Evolutionary conservation across 1,140 invertebrate genomes (phyloP), one percentile per base, ranked within the genome.

Genomic region (Lethrus apterus): DNA sequence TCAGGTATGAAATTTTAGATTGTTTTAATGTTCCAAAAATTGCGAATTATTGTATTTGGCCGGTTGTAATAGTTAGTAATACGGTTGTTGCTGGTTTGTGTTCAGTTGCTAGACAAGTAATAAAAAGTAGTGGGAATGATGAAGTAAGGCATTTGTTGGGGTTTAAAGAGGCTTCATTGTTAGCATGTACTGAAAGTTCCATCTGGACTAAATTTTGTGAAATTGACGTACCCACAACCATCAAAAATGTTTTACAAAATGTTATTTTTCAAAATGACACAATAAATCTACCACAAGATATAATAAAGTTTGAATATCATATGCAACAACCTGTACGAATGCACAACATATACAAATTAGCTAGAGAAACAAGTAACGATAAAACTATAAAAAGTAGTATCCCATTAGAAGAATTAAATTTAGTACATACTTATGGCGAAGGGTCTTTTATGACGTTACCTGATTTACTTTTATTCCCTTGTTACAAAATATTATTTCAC

Each of bases 181-280:
- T 84, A 49, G 83, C 87, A 7, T 88, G 86, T 53, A 83, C 85
- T 10, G 88, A 93, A 71, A 75, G 80, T 1, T 93, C 90, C 4
- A 72, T 86, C 18, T 95, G 90, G 90, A 94, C 91, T 0, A 86
- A 84, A 57, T 92, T 92, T 62, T 94, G 91, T 73, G 92, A 96
- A 73, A 73, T 91, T 13, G 86, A 92, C 62, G 68, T 90, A 10
- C 70, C 82, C 21, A 62, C 67, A 14, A 75, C 75, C 7, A 60
- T 83, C 0, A 73, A 73, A 50, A 48, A 63, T 36, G 23, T 60
- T 42, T 56, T 50, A 34, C 48, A 29, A 7, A 49, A 48, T 17
- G 14, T 34, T 10, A 21, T 40, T 3, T 14, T 51, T 19, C 13
- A 49, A 11, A 20, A 56, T 19, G 26, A 48, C 34, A 14, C 10